Percentiles rank a stretch among this genome's conserved stretches.
phyloP scores from a whole-genome alignment of 2,113 vertebrate genomes.

The Pelodiscus sinensis region DNA sequence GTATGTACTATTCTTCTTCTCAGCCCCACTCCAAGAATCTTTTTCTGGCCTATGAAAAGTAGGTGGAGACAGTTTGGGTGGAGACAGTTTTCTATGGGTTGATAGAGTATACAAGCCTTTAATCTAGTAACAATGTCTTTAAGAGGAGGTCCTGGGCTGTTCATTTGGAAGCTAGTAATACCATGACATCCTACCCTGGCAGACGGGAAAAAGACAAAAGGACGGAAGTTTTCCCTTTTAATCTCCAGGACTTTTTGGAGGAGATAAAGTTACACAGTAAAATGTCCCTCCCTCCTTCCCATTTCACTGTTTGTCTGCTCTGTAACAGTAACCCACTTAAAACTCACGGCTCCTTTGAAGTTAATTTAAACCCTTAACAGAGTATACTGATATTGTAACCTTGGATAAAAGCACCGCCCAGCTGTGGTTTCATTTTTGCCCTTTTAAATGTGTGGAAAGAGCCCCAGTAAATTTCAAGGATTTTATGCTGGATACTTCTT shows the following conservation, averaged over 20 bases:
- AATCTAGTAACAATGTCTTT: not conserved
- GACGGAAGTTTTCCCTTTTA: constrained; percentile 70
- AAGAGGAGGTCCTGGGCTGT: constrained; percentile 46
- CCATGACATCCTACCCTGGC: constrained; percentile 19
- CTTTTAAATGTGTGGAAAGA: constrained; percentile 61
- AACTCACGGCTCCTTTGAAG: constrained; percentile 70
- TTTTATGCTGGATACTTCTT: constrained; percentile 64
- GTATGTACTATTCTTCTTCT: constrained; percentile 25
- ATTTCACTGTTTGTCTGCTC: constrained; percentile 52
- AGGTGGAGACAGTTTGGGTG: not conserved
- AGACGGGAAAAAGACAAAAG: constrained; percentile 54
- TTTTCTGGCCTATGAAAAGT: constrained; percentile 31
- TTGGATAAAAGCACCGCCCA: constrained; percentile 66
- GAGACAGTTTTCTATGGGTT: not conserved
- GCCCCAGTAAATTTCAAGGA: constrained; percentile 53
- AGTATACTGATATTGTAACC: constrained; percentile 65
- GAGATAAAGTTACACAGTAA: constrained; percentile 70
- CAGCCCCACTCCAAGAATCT: constrained; percentile 21
- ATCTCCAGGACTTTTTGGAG: constrained; percentile 62
- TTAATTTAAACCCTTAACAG: constrained; percentile 69
- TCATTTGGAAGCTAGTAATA: not conserved
- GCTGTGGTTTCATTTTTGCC: constrained; percentile 60
- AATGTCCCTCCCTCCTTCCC: constrained; percentile 47
- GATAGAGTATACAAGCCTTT: constrained; percentile 35
- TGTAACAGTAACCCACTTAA: constrained; percentile 76